A percentile compares a stretch with the other conserved stretches of the same genome.
Evolutionary conservation across 2,113 vertebrate species (phyloP).

Genomic region (Gadus macrocephalus): DNA sequence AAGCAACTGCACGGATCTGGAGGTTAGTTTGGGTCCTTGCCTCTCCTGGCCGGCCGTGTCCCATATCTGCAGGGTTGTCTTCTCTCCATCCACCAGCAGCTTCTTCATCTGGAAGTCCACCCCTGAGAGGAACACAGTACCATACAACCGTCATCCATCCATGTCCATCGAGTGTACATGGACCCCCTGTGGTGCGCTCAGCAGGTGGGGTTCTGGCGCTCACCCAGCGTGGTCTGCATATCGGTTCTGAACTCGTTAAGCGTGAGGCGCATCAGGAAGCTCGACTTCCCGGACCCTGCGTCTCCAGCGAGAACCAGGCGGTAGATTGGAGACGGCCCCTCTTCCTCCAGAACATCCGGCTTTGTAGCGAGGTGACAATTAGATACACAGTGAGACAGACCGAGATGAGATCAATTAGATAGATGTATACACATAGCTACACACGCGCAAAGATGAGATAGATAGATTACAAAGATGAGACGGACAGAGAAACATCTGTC

Average conservation of each 20-base stretch:
- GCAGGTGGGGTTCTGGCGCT: conserved; percentile 5
- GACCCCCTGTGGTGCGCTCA: too few species aligned
- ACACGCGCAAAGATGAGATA: too few species aligned
- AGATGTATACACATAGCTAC: too few species aligned
- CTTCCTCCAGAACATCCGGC: background rate
- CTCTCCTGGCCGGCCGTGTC: conserved; percentile 77
- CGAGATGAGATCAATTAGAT: too few species aligned
- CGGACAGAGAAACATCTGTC: too few species aligned
- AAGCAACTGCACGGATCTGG: background rate
- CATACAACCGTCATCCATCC: too few species aligned
- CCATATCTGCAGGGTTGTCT: conserved; percentile 72
- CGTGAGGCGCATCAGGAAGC: conserved; percentile 71
- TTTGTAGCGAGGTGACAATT: conserved; percentile 21
- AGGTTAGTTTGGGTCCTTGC: conserved; percentile 25
- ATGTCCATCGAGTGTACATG: too few species aligned
- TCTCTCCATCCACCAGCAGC: conserved; percentile 74
- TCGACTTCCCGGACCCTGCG: conserved; percentile 70
- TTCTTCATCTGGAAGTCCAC: conserved; percentile 79
- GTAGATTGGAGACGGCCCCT: conserved; percentile 49
- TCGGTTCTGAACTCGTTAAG: conserved; percentile 69
- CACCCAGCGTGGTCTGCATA: conserved; percentile 70
- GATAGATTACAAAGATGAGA: too few species aligned
- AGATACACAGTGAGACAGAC: background rate
- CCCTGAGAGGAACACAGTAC: conserved; percentile 42
- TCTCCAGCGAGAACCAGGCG: conserved; percentile 71